phyloP scores from a whole-genome alignment of 2,113 vertebrate species.

The Barbus barbus region DNA sequence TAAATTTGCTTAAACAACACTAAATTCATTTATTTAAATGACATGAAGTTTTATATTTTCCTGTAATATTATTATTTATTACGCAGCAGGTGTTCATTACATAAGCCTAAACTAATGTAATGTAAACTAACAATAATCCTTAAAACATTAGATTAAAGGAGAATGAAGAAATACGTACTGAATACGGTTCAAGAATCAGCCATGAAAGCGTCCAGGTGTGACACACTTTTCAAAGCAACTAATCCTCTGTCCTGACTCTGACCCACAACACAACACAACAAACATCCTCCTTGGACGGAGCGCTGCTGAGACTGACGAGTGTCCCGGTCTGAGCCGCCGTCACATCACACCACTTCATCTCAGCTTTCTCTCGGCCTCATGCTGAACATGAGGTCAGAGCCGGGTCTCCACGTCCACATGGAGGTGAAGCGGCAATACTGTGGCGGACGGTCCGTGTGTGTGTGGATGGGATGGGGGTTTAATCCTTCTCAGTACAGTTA shows the following conservation, averaged over 20 bases:
- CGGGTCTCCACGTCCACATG: not conserved
- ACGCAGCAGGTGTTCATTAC: not conserved
- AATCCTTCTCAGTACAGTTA: slow-evolving; percentile 10
- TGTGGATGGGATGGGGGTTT: not conserved
- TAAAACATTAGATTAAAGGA: not conserved
- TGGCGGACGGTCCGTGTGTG: not conserved
- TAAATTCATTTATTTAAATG: too few species aligned
- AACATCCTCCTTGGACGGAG: not conserved
- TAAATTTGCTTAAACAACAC: too few species aligned
- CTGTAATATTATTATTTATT: not conserved
- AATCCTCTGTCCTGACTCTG: not conserved
- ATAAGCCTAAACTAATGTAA: not conserved
- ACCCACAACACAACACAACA: not conserved
- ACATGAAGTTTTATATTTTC: not conserved
- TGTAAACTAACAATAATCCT: not conserved
- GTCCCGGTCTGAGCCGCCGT: not conserved
- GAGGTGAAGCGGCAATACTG: not conserved
- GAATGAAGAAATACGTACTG: not conserved
- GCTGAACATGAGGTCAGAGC: not conserved
- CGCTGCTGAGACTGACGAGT: not conserved
- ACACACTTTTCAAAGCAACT: not conserved
- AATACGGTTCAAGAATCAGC: not conserved
- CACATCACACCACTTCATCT: not conserved
- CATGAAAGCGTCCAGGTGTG: slow-evolving; percentile 13
- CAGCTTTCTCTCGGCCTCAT: not conserved